phyloP scores from a whole-genome alignment of 2,797 vertebrate genomes.

The Muscicapa comitata region DNA sequence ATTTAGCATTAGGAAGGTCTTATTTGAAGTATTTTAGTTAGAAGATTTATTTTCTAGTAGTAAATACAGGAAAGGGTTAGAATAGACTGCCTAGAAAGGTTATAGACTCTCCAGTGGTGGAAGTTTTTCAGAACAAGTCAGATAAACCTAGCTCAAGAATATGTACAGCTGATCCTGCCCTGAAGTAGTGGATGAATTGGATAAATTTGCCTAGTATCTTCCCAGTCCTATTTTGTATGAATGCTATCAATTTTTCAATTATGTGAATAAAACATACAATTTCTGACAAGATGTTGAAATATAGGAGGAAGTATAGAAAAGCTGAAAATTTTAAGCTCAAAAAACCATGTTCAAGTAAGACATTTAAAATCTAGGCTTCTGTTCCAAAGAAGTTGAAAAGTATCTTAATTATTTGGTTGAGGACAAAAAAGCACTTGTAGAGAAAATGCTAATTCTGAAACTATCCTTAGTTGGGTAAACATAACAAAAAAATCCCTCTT shows the following conservation, averaged over 20 bases:
- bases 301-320: background rate
- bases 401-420: background rate
- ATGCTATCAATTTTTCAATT: background rate
- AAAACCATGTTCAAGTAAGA: background rate
- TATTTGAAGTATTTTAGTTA: background rate
- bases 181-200: background rate
- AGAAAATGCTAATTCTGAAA: background rate
- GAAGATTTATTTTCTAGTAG: background rate
- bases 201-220: background rate
- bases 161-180: background rate
- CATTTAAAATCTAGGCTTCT: background rate
- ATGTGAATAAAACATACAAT: background rate
- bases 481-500: background rate
- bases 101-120: background rate
- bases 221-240: background rate
- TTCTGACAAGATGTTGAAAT: background rate
- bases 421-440: background rate
- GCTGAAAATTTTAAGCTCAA: background rate
- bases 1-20: background rate
- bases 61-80: background rate
- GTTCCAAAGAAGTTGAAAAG: background rate
- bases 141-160: background rate
- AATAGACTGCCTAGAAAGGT: background rate
- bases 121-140: background rate
- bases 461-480: background rate